Base-by-base conservation (phyloP, 2,888 invertebrate species). In the Poecilus cupreus region DNA sequence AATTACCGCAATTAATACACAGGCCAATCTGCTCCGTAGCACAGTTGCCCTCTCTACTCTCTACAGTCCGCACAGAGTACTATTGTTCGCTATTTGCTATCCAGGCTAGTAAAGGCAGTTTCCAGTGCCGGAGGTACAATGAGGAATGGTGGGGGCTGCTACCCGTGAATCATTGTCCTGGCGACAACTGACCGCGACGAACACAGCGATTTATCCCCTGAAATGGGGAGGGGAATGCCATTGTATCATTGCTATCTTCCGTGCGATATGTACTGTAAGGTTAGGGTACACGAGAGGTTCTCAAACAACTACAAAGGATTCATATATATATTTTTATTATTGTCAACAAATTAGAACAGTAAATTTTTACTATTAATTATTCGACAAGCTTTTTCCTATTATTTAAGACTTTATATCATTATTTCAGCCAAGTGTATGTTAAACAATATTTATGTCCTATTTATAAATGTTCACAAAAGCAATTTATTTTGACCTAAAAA, bases 241-340 rank as follows among this genome's bases (percentile, higher is more conserved):
- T 39, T 68, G 68, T 68, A 68, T 68, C 68, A 68, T 68, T 37
- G 39, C 68, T 37, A 68, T 68, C 68, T 68, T 20, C 39, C 68
- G 26, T 43, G 37, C 39, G 68, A 43, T 68, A 60, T 60, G 26
- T 43, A 43, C n/a, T 43, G 43, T 43, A 24, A n/a, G 60, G 60
- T n/a, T 24, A 24, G 60, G 60, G 10, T 60, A 6, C 26, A 1
- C 24, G 16, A 60, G 60, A 0, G 60, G 24, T 60, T 60, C 60
- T 13, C 24, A 22, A 60, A 24, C n/a, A 20, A 11, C 18, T 20
- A 54, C 3, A 49, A 16, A 16, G n/a, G 49, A 49, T 2, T 49
- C 13, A 0, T n/a, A n/a, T n/a, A n/a, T n/a, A n/a, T n/a, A n/a
- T 32, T 32, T 32, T 8, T 32, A 0, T 3, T 32, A 32, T 8